Conservation (phyloP, 2,113 vertebrate genomes). For the Neopipo cinnamomea region DNA sequence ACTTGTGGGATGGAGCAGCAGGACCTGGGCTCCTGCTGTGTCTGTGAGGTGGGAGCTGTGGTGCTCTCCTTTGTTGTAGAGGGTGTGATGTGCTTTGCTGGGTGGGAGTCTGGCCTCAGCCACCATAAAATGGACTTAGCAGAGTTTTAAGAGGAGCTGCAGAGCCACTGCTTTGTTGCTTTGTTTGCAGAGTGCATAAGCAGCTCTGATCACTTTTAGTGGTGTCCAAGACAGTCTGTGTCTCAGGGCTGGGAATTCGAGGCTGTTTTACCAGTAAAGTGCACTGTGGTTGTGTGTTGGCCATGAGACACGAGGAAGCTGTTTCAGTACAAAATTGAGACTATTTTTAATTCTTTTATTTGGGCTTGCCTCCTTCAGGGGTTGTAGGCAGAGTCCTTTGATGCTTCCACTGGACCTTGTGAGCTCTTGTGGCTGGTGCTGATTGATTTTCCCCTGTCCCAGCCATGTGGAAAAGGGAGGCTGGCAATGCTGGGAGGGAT, state of each 20-base stretch:
- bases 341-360: background rate
- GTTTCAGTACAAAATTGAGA: background rate
- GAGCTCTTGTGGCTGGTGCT: background rate
- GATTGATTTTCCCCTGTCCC: background rate
- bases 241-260: background rate
- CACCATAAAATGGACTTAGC: fast-evolving
- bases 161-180: too few species aligned
- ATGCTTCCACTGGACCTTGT: fast-evolving
- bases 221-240: background rate
- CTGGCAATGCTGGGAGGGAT: background rate
- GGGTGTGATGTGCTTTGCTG: background rate
- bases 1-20: background rate
- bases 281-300: background rate
- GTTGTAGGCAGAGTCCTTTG: fast-evolving
- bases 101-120: background rate
- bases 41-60: background rate
- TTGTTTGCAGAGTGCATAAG: background rate
- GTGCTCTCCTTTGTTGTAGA: fast-evolving
- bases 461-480: fast-evolving
- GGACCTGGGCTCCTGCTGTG: background rate
- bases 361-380: background rate
- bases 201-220: fast-evolving
- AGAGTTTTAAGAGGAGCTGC: background rate
- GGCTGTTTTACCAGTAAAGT: background rate
- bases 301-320: background rate